Evolutionary conservation across 2,113 vertebrate genomes (phyloP).

Genomic region (Heliornis fulica): DNA sequence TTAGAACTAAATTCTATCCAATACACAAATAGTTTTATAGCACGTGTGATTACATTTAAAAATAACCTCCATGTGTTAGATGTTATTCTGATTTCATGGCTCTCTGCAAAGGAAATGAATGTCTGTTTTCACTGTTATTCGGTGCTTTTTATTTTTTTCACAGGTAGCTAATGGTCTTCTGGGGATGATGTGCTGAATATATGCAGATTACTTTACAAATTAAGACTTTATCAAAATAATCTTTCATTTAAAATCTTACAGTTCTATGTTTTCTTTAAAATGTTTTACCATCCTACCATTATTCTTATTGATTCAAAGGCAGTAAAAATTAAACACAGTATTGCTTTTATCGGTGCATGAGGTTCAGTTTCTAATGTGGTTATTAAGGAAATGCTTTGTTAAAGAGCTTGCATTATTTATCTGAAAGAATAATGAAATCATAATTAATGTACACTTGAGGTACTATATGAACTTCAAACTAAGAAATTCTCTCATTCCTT

Average conservation of each 20-base stretch:
- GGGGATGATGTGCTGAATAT: background rate
- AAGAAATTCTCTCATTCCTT: background rate
- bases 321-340: conserved; percentile 53
- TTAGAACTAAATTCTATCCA: background rate
- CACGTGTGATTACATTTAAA: conserved; percentile 46
- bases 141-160: conserved; percentile 13
- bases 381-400: conserved; percentile 66
- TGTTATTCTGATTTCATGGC: conserved; percentile 33
- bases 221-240: background rate
- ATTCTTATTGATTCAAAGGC: conserved; percentile 51
- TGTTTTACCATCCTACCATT: background rate
- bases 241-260: conserved; percentile 9
- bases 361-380: conserved; percentile 40
- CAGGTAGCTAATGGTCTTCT: conserved; percentile 22
- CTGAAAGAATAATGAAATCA: conserved; percentile 66
- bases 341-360: conserved; percentile 25
- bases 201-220: conserved; percentile 23
- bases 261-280: background rate
- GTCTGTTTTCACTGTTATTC: conserved; percentile 36
- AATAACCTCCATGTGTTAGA: conserved; percentile 52
- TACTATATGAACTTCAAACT: background rate
- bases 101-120: background rate
- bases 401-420: conserved; percentile 71
- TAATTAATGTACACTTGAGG: conserved; percentile 33
- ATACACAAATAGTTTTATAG: background rate